Evolutionary conservation across 2,888 invertebrate genomes (phyloP), one percentile per base, ranked within the genome.

Genomic region (Aleiodes leptofemur): DNA sequence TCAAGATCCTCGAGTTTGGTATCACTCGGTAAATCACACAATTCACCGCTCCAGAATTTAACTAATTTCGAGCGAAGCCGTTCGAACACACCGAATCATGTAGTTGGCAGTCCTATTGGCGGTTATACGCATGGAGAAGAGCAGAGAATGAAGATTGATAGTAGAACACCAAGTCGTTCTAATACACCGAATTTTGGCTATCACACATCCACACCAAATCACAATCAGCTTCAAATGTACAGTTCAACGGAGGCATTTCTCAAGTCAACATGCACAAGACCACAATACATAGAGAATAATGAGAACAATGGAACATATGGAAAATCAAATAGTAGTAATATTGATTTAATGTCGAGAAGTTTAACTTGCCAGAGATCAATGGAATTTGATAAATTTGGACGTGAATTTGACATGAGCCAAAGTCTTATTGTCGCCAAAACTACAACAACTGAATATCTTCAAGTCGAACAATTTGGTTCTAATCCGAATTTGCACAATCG

Each of bases 341-440:
- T 64, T 2, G 86, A 84, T 51, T 34, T 81, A 0, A 88, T 88
- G 88, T 86, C 88, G 8, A 84, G 83, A 7, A 88, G 88, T 59
- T 74, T 86, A 69, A 85, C 79, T 3, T 86, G 86, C 56, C 86
- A 85, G 51, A 77, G 84, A 14, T 79, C 83, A 8, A 78, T 71
- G 38, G 87, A 87, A 23, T 80, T 86, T 13, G 86, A 86, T 16
- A 82, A 82, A 5, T 83, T 82, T 23, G 77, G 78, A 3, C 79
- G 85, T 1, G 87, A 88, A n/a, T 88, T 83, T 69, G 88, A 89
- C 74, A 89, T 88, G 89, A 89, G 89, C 59, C 89, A 88, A 72
- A 89, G 89, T 55, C 80, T 89, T n/a, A 87, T 89, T 51, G 87
- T 89, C 1, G 85, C 88, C 0, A 89, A 88, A 73, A 89, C 87